Conservation (phyloP, 2,888 invertebrate species). For the Selenia dentaria region DNA sequence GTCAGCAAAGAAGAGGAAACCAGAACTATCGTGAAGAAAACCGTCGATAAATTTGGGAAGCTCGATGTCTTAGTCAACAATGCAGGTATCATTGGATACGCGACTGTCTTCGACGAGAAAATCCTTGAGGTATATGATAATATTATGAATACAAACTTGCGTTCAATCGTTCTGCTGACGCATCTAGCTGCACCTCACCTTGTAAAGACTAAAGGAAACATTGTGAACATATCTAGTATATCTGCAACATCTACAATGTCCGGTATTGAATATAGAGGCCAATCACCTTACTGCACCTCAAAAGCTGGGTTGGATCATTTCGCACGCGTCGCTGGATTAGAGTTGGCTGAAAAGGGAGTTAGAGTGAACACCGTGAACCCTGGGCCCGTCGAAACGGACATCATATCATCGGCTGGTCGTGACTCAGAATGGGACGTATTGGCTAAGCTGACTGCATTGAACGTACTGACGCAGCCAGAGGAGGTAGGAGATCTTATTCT, state of each 20-base stretch:
- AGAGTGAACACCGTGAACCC: conserved; percentile 81
- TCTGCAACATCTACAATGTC: background rate
- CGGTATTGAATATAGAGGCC: background rate
- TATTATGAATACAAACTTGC: conserved; percentile 46
- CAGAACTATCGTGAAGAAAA: conserved; percentile 38
- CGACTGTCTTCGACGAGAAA: conserved; percentile 30
- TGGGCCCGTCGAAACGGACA: conserved; percentile 70
- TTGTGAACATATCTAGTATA: conserved; percentile 52
- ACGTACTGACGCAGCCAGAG: conserved; percentile 38
- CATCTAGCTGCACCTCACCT: conserved; percentile 44
- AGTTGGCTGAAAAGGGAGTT: conserved; percentile 88
- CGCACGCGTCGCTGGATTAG: conserved; percentile 72
- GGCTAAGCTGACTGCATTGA: conserved; percentile 32
- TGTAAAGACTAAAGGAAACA: conserved; percentile 47
- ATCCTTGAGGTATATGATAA: conserved; percentile 41
- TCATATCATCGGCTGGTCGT: conserved; percentile 47
- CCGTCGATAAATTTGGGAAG: conserved; percentile 43
- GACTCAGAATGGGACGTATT: conserved; percentile 8
- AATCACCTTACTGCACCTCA: conserved; percentile 56
- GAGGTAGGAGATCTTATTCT: conserved; percentile 46
- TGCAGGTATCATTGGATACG: conserved; percentile 38
- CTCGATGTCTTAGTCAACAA: conserved; percentile 53
- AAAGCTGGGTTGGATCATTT: conserved; percentile 51
- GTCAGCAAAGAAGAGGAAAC: conserved; percentile 45
- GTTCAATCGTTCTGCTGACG: conserved; percentile 43